phyloP scores from a whole-genome alignment of 2,113 vertebrate species.

The Takifugu flavidus region DNA sequence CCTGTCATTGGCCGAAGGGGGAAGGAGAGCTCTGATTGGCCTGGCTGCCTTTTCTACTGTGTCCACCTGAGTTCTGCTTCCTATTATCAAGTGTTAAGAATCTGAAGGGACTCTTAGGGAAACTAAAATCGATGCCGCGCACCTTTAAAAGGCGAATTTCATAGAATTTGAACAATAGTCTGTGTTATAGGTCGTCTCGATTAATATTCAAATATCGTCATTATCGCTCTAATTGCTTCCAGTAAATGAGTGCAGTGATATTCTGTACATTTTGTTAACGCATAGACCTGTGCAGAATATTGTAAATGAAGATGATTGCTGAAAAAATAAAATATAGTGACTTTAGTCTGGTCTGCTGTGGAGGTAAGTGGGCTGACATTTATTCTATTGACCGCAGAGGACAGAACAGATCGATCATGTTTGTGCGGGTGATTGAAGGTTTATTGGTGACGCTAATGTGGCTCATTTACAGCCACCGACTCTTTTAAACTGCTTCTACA shows the following conservation, averaged over 20 bases:
- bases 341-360: constrained; percentile 23
- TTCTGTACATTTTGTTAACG: not conserved
- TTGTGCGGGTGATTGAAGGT: constrained; percentile 3
- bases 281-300: too few species aligned
- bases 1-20: constrained; percentile 90
- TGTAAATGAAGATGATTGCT: too few species aligned
- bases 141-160: constrained; percentile 42
- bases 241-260: not conserved
- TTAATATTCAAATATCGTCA: not conserved
- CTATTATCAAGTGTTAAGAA: constrained; percentile 79
- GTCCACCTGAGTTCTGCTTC: constrained; percentile 81
- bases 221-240: not conserved
- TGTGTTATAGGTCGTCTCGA: not conserved
- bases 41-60: constrained; percentile 78
- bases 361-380: constrained; percentile 57
- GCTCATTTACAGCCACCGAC: too few species aligned
- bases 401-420: not conserved
- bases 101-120: constrained; percentile 71
- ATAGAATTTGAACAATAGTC: constrained; percentile 40
- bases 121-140: constrained; percentile 72
- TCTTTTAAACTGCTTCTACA: too few species aligned
- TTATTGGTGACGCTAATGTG: not conserved
- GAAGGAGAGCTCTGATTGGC: constrained; percentile 89
- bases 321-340: not conserved
- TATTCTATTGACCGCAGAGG: constrained; percentile 31